Evolutionary conservation across 1,140 invertebrate species (phyloP), one percentile per base, ranked within the genome.

Genomic region (Acyrthosiphon pisum): DNA sequence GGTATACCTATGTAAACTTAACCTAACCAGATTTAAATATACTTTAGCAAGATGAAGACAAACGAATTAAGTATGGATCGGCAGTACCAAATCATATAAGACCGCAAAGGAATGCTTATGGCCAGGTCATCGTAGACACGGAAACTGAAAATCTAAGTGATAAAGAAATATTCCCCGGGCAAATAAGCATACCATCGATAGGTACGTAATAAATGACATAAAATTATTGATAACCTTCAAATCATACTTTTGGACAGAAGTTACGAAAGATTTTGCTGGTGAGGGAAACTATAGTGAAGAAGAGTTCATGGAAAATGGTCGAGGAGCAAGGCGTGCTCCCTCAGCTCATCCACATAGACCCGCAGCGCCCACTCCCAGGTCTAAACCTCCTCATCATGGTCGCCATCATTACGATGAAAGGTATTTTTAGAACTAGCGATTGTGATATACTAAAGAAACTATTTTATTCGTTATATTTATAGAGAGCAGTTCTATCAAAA

Each of bases 131-230:
- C 35, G 96, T 98, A 90, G 96, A 98, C 94, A 98, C 98, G 94
- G 97, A 97, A 94, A 97, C 98, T 93, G 98, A 98, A 95, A 98
- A 98, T 95, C 96, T 98, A 20, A 98, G 97, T 94, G 98, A 98
- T 95, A 98, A 98, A 94, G 98, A 98, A 95, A 97, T 98, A 94
- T 97, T 97, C 95, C 97, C 97, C 30, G 95, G 95, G 46, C 95
- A 95, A 92, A 95, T 95, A 93, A 96, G 94, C 94, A 96, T 96
- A 94, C 95, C 96, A 48, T 96, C 96, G 93, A 96, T 96, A 95
- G 96, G 96, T 96, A 94, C 95, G 95, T 89, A 89, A 37, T 87
- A 30, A 87, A 87, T n/a, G 20, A 2, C 48, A 22, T 87, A 30
- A 35, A 87, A 87, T 35, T n/a, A 50, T 87, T 53, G 35, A 23